Conservation (phyloP, 2,113 vertebrate genomes). For the Tor tambroides region DNA sequence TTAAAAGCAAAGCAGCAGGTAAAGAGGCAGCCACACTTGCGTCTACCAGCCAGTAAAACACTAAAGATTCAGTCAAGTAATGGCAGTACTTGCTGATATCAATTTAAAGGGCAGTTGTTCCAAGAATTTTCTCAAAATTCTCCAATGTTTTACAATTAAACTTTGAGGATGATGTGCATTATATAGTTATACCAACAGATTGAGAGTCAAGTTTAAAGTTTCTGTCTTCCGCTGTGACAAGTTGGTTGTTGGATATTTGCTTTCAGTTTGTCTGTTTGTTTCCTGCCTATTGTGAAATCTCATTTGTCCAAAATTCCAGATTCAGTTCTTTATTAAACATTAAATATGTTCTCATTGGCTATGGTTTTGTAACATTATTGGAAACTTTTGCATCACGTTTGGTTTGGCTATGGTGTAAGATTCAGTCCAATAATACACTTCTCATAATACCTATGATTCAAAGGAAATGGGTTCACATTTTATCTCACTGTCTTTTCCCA, state of each 20-base stretch:
- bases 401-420: background rate
- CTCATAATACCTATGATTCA: background rate
- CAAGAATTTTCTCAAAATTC: background rate
- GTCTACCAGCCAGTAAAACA: slow-evolving; percentile 58
- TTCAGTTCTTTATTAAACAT: too few species aligned
- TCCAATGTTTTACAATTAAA: background rate
- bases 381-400: background rate
- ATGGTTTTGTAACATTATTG: too few species aligned
- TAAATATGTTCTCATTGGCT: too few species aligned
- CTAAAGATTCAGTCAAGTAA: slow-evolving; percentile 26
- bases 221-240: too few species aligned
- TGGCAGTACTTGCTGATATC: background rate
- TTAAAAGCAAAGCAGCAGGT: slow-evolving; percentile 73
- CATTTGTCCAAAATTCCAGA: too few species aligned
- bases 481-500: too few species aligned
- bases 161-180: background rate
- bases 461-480: too few species aligned
- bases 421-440: background rate
- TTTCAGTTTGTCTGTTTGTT: too few species aligned
- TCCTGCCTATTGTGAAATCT: too few species aligned
- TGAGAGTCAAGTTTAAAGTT: too few species aligned
- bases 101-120: background rate
- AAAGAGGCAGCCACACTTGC: slow-evolving; percentile 52
- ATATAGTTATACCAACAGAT: too few species aligned
- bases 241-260: too few species aligned